Evolutionary conservation across 2,797 vertebrate genomes (phyloP), one percentile per base, ranked within the genome.

Genomic region (Mallotus villosus): DNA sequence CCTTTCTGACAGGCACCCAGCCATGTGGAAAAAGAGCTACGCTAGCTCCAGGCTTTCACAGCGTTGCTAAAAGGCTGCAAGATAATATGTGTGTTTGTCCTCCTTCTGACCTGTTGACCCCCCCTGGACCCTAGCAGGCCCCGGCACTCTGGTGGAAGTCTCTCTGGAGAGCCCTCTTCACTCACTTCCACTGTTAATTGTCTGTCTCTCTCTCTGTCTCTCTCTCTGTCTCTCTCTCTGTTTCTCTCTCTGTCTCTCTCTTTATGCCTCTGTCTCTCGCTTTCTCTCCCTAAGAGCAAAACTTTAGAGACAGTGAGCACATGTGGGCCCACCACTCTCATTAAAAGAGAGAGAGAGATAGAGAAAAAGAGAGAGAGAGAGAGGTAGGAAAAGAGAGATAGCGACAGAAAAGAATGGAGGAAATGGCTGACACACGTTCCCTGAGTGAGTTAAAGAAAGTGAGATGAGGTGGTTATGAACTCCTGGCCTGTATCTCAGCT

Each of bases 21-120:
- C 78, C 86, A 82, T 84, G 85, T 86, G 86, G 82, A 90, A 90
- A 90, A 91, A 89, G 72, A 89, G 86, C 84, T 84, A 81, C 78
- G 86, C 83, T 88, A 78, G 87, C 86, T 77, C 67, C 74, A 79
- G 81, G 83, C 85, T 78, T 86, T 65, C 63, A 55, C 68, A 74
- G 81, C 78, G 80, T 78, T 74, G 76, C 82, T 67, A 81, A 74
- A 76, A 75, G 73, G 78, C 78, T 80, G 79, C 74, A 84, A 78
- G 65, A 81, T 84, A 84, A 89, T 84, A 74, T 85, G 81, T 79
- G 78, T 71, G 72, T 74, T 78, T 84, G 84, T 74, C 85, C 76
- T 86, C 76, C 66, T 21, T 66, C 7, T 82, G 80, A 86, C 84
- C 82, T 76, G 12, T 14, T 32, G 21, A 5, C 14, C 25, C 14